phyloP scores from a whole-genome alignment of 2,113 vertebrate species.

The Salminus brasiliensis region DNA sequence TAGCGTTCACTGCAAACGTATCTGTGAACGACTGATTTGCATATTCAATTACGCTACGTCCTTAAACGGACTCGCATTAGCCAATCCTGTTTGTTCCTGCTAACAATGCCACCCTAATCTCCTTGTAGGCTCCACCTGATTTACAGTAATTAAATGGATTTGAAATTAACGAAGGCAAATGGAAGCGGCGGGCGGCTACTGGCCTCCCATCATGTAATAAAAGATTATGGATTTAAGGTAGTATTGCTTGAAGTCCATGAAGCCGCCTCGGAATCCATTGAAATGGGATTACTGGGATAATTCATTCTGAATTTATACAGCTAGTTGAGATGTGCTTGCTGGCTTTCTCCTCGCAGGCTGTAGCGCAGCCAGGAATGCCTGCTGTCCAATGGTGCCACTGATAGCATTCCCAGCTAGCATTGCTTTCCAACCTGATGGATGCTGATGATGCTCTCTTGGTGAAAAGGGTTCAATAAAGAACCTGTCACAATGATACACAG shows the following conservation, averaged over 20 bases:
- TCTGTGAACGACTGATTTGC: conserved; percentile 11
- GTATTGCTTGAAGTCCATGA: background rate
- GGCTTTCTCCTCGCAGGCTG: background rate
- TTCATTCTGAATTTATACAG: background rate
- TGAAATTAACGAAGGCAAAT: conserved; percentile 27
- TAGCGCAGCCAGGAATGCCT: background rate
- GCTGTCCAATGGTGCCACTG: background rate
- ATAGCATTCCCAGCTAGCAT: too few relatives aligned
- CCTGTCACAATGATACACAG: too few relatives aligned
- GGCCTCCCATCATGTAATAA: background rate
- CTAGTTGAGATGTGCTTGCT: background rate
- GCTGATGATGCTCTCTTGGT: too few relatives aligned
- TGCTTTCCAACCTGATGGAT: background rate
- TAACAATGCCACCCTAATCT: conserved; percentile 38
- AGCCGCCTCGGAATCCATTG: conserved; percentile 19
- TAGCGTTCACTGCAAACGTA: background rate
- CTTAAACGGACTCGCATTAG: conserved; percentile 11
- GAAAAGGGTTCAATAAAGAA: too few relatives aligned
- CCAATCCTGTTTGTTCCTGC: conserved; percentile 33
- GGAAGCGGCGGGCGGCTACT: background rate
- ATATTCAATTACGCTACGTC: conserved; percentile 26
- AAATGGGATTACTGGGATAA: conserved; percentile 16
- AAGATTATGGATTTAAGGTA: conserved; percentile 15
- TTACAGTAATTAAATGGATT: conserved; percentile 46
- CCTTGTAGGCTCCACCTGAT: conserved; percentile 39